Conservation (phyloP, 2,113 vertebrate genomes). For the Patagioenas fasciata region DNA sequence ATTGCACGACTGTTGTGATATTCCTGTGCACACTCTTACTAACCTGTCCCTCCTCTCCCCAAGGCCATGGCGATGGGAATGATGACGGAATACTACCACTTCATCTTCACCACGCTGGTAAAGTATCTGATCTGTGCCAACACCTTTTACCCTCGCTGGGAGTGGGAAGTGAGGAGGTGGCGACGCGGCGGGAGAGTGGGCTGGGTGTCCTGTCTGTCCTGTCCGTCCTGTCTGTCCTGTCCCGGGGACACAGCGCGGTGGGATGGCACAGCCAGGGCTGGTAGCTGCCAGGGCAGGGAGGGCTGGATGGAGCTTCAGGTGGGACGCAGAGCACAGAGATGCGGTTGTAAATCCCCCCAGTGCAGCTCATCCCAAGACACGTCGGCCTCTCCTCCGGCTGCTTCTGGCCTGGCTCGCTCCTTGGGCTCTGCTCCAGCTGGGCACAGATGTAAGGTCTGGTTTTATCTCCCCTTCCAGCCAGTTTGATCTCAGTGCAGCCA, state of each 20-base stretch:
- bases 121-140: slow-evolving; percentile 64
- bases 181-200: fast-evolving
- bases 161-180: neutral
- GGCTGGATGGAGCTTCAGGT: neutral
- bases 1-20: neutral
- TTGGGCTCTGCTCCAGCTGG: neutral
- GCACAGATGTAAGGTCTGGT: neutral
- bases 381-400: fast-evolving
- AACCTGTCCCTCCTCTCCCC: neutral
- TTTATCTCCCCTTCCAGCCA: neutral
- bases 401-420: neutral
- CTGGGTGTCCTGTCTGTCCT: neutral
- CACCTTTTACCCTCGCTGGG: fast-evolving
- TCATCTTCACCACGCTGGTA: slow-evolving; percentile 99
- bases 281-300: neutral
- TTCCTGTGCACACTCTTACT: neutral
- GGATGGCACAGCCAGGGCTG: neutral
- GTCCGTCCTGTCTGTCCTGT: too few species aligned
- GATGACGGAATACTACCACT: slow-evolving; percentile 99
- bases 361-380: neutral
- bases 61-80: slow-evolving; percentile 99
- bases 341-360: too few species aligned
- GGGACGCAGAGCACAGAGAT: too few species aligned
- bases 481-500: neutral
- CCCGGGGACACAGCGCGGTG: neutral